A percentile compares a stretch with the other conserved stretches of the same genome.
Evolutionary conservation across 2,797 vertebrate genomes (phyloP).

Genomic region (Gambelia wislizenii): DNA sequence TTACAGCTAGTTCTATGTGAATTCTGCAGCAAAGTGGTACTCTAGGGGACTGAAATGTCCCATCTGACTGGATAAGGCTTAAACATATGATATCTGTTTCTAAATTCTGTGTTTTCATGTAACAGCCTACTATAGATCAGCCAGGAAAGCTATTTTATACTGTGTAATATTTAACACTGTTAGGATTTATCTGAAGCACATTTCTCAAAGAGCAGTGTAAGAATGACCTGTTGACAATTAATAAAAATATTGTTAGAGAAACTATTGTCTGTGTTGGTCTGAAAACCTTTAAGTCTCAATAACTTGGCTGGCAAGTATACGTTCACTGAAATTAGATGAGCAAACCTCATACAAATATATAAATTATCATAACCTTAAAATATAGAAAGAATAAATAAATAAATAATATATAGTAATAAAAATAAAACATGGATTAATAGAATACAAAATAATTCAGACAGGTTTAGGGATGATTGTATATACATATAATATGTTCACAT

Average conservation of each 20-base stretch:
- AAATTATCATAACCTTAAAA: background rate
- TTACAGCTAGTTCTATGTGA: no score
- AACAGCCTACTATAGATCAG: background rate
- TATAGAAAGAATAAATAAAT: background rate
- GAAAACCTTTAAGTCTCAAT: background rate
- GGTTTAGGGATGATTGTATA: background rate
- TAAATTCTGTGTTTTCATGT: background rate
- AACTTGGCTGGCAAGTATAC: background rate
- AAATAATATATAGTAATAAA: background rate
- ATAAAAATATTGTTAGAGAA: background rate
- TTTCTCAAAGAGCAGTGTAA: background rate
- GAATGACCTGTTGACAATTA: background rate
- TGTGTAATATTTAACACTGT: background rate
- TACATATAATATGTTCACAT: background rate
- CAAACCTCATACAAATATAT: background rate
- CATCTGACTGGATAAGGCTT: no score
- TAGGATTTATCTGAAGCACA: background rate
- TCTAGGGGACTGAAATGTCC: no score
- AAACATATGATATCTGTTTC: background rate
- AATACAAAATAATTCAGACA: background rate
- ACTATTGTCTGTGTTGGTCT: background rate
- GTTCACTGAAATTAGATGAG: background rate
- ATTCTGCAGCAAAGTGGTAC: no score
- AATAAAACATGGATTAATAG: background rate
- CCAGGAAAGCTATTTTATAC: background rate